Evolutionary conservation across 2,888 invertebrate genomes (phyloP), one percentile per base, ranked within the genome.

Genomic region (Volucella zonaria): DNA sequence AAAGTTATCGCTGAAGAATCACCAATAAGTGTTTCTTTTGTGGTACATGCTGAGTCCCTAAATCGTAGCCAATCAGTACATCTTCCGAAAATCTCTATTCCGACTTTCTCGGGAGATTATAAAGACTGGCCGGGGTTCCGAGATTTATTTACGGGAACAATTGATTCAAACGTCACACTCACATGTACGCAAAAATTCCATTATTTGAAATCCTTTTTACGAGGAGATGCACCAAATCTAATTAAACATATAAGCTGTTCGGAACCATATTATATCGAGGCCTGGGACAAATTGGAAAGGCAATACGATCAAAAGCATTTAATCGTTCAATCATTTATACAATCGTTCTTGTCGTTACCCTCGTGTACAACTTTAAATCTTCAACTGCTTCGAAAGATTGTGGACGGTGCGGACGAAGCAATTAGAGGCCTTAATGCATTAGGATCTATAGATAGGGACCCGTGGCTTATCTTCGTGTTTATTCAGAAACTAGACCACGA

Each of bases 121-220:
- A 86, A 83, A n/a, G 70, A 81, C 43, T 86, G 83, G 83, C 77
- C 80, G 3, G 40, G 77, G 9, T 82, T 86, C 42, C 79, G 71
- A 18, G 78, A 87, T 45, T 15, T 85, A 15, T 86, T 80, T 38
- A 67, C 15, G 43, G 71, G 71, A 14, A 62, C 86, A 38, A 61
- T 81, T 8, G 75, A 75, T 49, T 66, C 71, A 18, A 87, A 75
- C n/a, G 10, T 58, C 6, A 54, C 52, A 8, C n/a, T n/a, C 61
- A 76, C 82, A 2, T 43, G 56, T 12, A 79, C 77, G 0, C 82
- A 86, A 49, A 86, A 82, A 42, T 80, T 86, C 11, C 58, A 87
- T 51, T 79, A 82, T 31, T 15, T 86, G 1, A 87, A 82, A 43
- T 76, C 78, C 6, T 78, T 86, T 11, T 45, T 86, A 10, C 56